Base-by-base conservation (phyloP, 2,113 vertebrate genomes). In the Stigmatopora argus region DNA sequence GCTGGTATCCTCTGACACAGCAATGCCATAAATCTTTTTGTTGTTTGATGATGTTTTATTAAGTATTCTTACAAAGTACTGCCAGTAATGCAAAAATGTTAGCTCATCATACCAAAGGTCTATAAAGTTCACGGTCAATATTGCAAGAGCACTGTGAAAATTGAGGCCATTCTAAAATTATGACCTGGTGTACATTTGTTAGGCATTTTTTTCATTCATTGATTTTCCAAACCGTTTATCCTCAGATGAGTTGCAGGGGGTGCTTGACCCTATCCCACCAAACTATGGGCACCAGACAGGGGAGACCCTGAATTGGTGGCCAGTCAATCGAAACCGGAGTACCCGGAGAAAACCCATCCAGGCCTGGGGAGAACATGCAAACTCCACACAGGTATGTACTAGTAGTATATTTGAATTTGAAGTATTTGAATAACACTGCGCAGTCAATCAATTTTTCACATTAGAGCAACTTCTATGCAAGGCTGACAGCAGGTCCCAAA, bases 401-500 rank as follows among this genome's bases (percentile, higher is more conserved):
- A 31, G 26, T 31, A 31, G 1, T 31, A 31, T 31, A 31, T 31
- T 1, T 3, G 2, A 31, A 31, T 31, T 31, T 31, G 26, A 31
- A 3, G 26, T 31, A 41, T 41, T 75, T 70, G 69, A 65, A 68
- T 34, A 63, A 44, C 38, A 53, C 51, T 41, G 38, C 31, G 51
- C 65, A 23, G 23, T 13, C 46, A 26, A 55, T 79, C 67, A 44
- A 64, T 70, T 72, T 70, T 64, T 46, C 61, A 14, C 55, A 70
- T 66, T 64, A 66, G 62, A 65, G 41, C 34, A 64, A 21, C 66
- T 38, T 70, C 65, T 59, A 61, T 15, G 26, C 64, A 19, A 53
- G 71, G 75, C 57, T 79, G 83, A 84, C 75, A 83, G 69, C 52
- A 10, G n/a, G 52, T 67, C 81, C 80, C 65, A 73, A 56, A 64